These are phyloP conservation scores for Bibio marci DNA, from an alignment of 2,888 invertebrate species.

Conservation along the genomic window DNA sequence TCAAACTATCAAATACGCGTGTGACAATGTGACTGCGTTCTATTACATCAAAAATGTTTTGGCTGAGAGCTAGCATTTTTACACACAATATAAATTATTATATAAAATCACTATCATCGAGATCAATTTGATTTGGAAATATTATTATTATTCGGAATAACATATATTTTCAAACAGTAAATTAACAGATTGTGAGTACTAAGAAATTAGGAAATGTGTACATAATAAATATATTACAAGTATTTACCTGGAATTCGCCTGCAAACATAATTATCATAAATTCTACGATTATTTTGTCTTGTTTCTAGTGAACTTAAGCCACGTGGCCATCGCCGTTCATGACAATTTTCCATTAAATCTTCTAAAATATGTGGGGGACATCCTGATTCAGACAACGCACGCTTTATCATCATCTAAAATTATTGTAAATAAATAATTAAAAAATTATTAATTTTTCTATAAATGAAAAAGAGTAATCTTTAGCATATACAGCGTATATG, in stretches of 20 bases:
- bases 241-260: conserved; percentile 71
- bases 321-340: conserved; percentile 88
- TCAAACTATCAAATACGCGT: too few relatives aligned
- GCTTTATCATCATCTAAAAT: conserved; percentile 75
- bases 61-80: too few relatives aligned
- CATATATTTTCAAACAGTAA: too few relatives aligned
- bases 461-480: too few relatives aligned
- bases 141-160: too few relatives aligned
- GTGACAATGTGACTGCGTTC: too few relatives aligned
- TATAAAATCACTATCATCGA: too few relatives aligned
- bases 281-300: conserved; percentile 77
- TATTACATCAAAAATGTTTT: too few relatives aligned
- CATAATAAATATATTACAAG: neutral
- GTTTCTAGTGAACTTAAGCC: conserved; percentile 86
- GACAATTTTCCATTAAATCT: conserved; percentile 93
- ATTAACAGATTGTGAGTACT: neutral
- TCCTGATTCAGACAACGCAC: conserved; percentile 82
- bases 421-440: conserved; percentile 4
- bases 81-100: too few relatives aligned
- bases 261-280: conserved; percentile 87
- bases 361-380: conserved; percentile 88
- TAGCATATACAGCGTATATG: too few relatives aligned
- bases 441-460: neutral
- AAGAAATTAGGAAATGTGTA: neutral
- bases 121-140: too few relatives aligned